Evolutionary conservation across 2,113 vertebrate species (phyloP), one percentile per base, ranked within the genome.

Genomic region (Taxidea taxus): DNA sequence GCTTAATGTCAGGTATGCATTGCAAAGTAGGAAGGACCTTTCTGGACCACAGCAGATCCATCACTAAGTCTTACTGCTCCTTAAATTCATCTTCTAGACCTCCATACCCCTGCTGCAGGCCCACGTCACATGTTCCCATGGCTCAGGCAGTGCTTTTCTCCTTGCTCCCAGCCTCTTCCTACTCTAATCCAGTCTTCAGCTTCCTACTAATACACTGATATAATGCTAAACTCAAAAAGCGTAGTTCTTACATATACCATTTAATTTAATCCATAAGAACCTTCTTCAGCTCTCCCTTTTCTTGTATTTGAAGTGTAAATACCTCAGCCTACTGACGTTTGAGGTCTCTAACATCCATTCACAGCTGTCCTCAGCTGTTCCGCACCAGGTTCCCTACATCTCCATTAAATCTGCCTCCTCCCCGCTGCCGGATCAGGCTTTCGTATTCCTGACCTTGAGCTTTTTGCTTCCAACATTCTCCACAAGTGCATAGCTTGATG

Each of bases 1-100:
- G 42, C 80, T 74, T 91, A 92, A 91, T 87, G 58, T 47, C 47
- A 80, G 60, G 60, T n/a, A 15, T 80, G 60, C 3, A 70, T 94
- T 81, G 54, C 66, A 39, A 62, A 94, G 31, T 34, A 81, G 18
- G 16, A 68, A 70, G 54, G 6, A 7, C 9, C 39, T 89, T 80
- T 39, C 60, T 39, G 47, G 78, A 88, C 10, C 39, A 21, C 21
- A 34, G 3, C 0, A 7, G 47, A 82, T 66, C 70, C 25, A 11
- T 78, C 15, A 27, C 14, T 29, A 39, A 54, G n/a, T 74, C 44
- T 88, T 80, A 12, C 4, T 66, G 74, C 47, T 60, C 87, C 81
- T 74, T 95, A 37, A 56, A 27, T 75, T 58, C 21, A 47, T 77
- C 8, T 56, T 18, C n/a, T 85, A 78, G 39, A 47, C 66, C 18